Evolutionary conservation across 2,888 invertebrate genomes (phyloP), one percentile per base, ranked within the genome.

Genomic region (Sinelater perroti): DNA sequence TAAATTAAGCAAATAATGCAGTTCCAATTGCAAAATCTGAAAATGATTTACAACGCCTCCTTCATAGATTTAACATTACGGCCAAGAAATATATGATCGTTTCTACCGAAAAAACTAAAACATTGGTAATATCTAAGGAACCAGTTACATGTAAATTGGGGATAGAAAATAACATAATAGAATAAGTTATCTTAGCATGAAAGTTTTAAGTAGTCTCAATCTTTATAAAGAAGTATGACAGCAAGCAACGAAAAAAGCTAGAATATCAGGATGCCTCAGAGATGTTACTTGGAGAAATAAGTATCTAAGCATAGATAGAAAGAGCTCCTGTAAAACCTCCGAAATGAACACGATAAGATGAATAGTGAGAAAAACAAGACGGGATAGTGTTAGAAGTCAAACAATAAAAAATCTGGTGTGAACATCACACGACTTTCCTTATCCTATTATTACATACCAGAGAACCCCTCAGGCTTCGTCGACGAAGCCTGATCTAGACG

Each of bases 71-170:
- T 10, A 13, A 13, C 3, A 33, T 13, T 6, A 33, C 14, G 5
- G 33, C 33, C 13, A 33, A 33, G 33, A 33, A 33, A 33, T 33
- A 33, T 10, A 33, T 13, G 33, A 16, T 16, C 3, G 33, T 33
- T 13, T 33, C 33, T 14, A 33, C 33, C 4, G 10, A 33, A 33
- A 33, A 33, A 33, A n/a, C n/a, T n/a, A n/a, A n/a, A n/a, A n/a
- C n/a, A n/a, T 14, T 33, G 14, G 33, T 13, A 7, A 33, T 33
- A 33, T 11, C 33, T 33, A 33, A 33, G 11, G 30, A 30, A 8
- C 30, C 30, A 8, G 11, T n/a, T 6, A 3, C n/a, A 3, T 30
- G 30, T n/a, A 30, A 30, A n/a, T n/a, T 30, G 33, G 33, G 3
- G 33, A 30, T 13, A 33, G 33, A 33, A 33, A 33, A n/a, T n/a